Percentiles rank a stretch among this genome's conserved stretches.
Evolutionary conservation across 2,888 invertebrate genomes (phyloP).

Genomic region (Neoscelio sp.): DNA sequence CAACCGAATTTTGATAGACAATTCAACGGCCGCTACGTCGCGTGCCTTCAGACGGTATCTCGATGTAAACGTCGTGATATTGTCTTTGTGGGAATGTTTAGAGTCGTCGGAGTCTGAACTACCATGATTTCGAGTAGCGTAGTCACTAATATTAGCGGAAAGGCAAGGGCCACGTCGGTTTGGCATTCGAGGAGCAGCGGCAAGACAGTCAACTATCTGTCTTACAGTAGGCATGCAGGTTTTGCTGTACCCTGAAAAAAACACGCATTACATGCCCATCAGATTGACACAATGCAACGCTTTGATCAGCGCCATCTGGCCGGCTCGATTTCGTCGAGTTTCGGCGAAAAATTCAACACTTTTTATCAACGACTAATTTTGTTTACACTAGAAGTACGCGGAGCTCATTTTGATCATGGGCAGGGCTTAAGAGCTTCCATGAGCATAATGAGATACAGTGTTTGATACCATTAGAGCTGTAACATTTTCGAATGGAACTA

Average conservation of each 20-base stretch:
- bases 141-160: constrained; percentile 80
- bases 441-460: too few relatives aligned
- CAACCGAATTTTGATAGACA: constrained; percentile 61
- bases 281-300: constrained; percentile 75
- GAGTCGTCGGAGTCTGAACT: constrained; percentile 73
- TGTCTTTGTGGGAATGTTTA: constrained; percentile 70
- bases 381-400: too few relatives aligned
- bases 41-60: constrained; percentile 52
- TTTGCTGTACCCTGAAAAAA: constrained; percentile 83
- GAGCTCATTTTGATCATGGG: too few relatives aligned
- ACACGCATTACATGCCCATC: constrained; percentile 82
- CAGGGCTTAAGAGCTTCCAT: too few relatives aligned
- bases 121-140: constrained; percentile 76
- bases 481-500: too few relatives aligned
- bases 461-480: too few relatives aligned
- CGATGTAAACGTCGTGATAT: constrained; percentile 64
- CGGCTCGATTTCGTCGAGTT: too few relatives aligned
- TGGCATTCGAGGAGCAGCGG: constrained; percentile 81
- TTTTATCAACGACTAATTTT: too few relatives aligned
- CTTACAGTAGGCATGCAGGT: constrained; percentile 87
- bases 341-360: background rate
- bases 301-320: background rate
- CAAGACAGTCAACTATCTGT: constrained; percentile 82
- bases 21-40: constrained; percentile 58
- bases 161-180: constrained; percentile 81